Evolutionary conservation across 2,113 vertebrate species (phyloP), one percentile per base, ranked within the genome.

Genomic region (Chloropsis cyanopogon): DNA sequence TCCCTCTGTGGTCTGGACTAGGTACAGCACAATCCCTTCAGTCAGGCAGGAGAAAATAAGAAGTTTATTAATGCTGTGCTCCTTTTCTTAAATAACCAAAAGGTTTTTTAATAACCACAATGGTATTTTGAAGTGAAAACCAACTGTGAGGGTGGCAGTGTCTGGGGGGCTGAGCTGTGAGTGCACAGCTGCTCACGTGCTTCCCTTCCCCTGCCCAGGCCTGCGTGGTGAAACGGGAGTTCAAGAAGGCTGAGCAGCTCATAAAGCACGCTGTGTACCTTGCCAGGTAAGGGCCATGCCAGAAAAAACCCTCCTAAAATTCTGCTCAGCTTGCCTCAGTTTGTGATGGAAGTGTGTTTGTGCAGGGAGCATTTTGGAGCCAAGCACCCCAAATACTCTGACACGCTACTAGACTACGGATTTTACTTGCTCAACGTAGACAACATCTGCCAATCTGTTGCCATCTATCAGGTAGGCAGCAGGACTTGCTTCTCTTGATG

Each of bases 341-440:
- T 53, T 47, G 13, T 94, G 47, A 95, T 9, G 4, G 0, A 54
- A 31, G 50, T 88, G 11, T 97, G 25, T 90, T 95, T 97, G 93
- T 94, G 1, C 97, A 99, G 99, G 98, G 99, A 99, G 97, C 99
- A 99, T 97, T 99, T 99, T 96, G 99, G 99, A 97, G 98, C 98
- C 96, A 99, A 99, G 96, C 99, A 99, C 97, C 99, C 99, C 75
- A 99, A 99, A 96, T 99, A 99, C 88, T 99, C 99, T 1, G 99
- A 99, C 96, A 99, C 99, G 3, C 97, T 99, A 82, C 98, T 99
- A 97, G 99, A 99, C 98, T 99, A 99, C 85, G 99, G 99, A 66
- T 99, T 99, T 98, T 99, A 99, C 97, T 97, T 99, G 91, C 98
- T 99, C 96, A 99, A 99, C 49, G 99, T 99, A 98, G 99, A 99